Evolutionary conservation across 2,888 invertebrate genomes (phyloP), one percentile per base, ranked within the genome.

Genomic region (Drosophila macrospina): DNA sequence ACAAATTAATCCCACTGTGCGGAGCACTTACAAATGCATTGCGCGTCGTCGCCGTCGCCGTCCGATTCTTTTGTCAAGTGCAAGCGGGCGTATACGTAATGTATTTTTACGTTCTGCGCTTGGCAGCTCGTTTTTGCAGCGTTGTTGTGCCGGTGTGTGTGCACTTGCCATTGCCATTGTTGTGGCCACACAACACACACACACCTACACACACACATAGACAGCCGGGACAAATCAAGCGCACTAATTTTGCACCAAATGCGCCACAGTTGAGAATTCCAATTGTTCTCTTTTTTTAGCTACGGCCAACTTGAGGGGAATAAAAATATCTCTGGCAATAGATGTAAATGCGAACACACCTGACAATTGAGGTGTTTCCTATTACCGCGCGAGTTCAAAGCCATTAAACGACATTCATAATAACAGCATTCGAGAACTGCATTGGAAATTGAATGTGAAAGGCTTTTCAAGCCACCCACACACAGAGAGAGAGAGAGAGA

Each of bases 31-130:
- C 55, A 70, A 80, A 74, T 78, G 65, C 74, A 59, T 48, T 67
- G 62, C 74, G 70, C 60, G 67, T 63, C 47, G 42, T 45, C 41
- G 24, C 28, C 28, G 69, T 54, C 48, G 48, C 42, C 54, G 68
- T 65, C 51, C 68, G 69, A 88, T 86, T 83, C 77, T 79, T 80
- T 83, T 83, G 86, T 86, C 83, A 83, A 83, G 88, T 80, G 86
- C 83, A 83, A 66, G 77, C 80, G 64, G 73, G 60, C 57, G 80
- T 82, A 76, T 76, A 80, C 78, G 78, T 73, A 80, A 74, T 80
- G 66, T 65, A 59, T 57, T 48, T 66, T 62, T 52, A 56, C 51
- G 44, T 68, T 55, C 45, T 70, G 70, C 55, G 52, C 65, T 69
- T 77, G 66, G 59, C 60, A 74, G 57, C 32, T 62, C 10, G 50